Conservation (phyloP, 2,113 vertebrate genomes). For the Stegastes partitus region DNA sequence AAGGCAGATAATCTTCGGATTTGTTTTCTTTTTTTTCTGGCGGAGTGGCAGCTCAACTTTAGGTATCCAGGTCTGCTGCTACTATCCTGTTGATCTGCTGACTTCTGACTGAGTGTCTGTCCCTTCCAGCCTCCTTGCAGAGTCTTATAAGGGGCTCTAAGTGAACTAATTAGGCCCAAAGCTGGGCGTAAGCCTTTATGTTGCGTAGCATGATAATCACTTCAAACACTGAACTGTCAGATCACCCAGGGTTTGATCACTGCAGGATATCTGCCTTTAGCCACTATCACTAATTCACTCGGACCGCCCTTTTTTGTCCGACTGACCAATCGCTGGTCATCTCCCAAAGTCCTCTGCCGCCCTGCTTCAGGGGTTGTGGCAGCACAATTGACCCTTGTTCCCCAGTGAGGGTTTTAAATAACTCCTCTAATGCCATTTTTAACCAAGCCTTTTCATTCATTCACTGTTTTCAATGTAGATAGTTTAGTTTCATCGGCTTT, state of each 20-base stretch:
- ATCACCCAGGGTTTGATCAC: slow-evolving; percentile 89
- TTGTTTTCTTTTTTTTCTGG: slow-evolving; percentile 40
- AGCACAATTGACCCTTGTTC: slow-evolving; percentile 86
- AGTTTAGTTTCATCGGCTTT: slow-evolving; percentile 28
- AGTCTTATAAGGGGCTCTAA: slow-evolving; percentile 84
- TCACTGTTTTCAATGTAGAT: slow-evolving; percentile 59
- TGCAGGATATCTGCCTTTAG: slow-evolving; percentile 83
- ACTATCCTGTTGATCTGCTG: slow-evolving; percentile 60
- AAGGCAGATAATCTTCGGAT: slow-evolving; percentile 59
- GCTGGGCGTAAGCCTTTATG: slow-evolving; percentile 85
- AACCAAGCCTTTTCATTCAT: slow-evolving; percentile 72
- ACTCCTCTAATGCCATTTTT: slow-evolving; percentile 79
- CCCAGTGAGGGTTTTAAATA: slow-evolving; percentile 78
- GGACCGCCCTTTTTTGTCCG: slow-evolving; percentile 78
- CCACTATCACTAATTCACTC: slow-evolving; percentile 83
- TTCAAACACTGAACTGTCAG: slow-evolving; percentile 88
- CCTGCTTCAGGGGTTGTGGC: slow-evolving; percentile 86
- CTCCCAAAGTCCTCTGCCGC: slow-evolving; percentile 82
- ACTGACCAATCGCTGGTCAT: slow-evolving; percentile 75
- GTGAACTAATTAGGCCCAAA: slow-evolving; percentile 86
- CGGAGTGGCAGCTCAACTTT: slow-evolving; percentile 61
- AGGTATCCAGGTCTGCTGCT: slow-evolving; percentile 64
- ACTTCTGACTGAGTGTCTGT: slow-evolving; percentile 54
- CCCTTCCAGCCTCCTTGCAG: slow-evolving; percentile 70
- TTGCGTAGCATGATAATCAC: slow-evolving; percentile 85